phyloP scores from a whole-genome alignment of 2,113 vertebrate species.

The Martes martes region DNA sequence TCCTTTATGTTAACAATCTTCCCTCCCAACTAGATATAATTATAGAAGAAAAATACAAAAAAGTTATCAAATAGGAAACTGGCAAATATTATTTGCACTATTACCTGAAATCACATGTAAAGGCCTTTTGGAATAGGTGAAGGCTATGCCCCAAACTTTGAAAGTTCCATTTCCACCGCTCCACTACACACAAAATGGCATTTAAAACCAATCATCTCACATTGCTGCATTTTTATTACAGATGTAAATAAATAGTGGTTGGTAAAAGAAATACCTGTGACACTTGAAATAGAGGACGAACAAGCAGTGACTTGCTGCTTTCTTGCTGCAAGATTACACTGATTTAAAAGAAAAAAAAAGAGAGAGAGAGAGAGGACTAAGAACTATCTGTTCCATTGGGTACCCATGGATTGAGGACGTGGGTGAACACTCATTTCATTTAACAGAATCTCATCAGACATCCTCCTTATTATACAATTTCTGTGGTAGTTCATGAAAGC shows the following conservation, averaged over 20 bases:
- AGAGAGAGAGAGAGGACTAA: neutral
- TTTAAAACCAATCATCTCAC: neutral
- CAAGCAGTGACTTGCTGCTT: neutral
- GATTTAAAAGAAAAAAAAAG: neutral
- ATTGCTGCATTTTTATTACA: neutral
- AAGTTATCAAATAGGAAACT: neutral
- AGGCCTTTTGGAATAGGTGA: neutral
- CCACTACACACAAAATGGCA: neutral
- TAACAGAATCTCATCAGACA: neutral
- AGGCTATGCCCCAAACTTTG: neutral
- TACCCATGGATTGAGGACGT: neutral
- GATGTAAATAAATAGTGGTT: neutral
- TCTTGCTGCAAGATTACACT: neutral
- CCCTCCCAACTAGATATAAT: accelerated
- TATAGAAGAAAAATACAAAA: neutral
- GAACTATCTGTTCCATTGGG: neutral
- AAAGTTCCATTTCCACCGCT: neutral
- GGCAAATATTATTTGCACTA: neutral
- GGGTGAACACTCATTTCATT: neutral
- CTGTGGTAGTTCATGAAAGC: neutral
- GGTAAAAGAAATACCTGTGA: neutral
- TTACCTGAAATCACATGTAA: neutral
- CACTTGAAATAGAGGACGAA: neutral
- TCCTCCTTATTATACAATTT: neutral
- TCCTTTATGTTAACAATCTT: neutral